phyloP scores from a whole-genome alignment of 2,888 invertebrate species.

The Drosophila infuscata region DNA sequence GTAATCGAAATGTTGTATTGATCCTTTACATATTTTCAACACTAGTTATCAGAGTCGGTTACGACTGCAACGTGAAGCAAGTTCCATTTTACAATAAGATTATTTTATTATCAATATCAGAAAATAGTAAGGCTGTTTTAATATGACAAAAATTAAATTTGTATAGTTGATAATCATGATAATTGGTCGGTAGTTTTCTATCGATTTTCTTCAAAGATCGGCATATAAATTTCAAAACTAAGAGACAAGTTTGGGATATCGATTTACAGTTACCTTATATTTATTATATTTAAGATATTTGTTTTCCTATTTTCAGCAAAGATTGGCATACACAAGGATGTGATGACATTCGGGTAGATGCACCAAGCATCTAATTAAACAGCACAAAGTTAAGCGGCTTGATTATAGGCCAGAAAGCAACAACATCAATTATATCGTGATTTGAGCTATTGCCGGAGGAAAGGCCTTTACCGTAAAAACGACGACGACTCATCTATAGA shows the following conservation, averaged over 20 bases:
- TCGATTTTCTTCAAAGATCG: neutral
- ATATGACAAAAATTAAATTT: too few species aligned
- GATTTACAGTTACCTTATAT: neutral
- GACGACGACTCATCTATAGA: neutral
- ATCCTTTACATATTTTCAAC: neutral
- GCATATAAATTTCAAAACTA: neutral
- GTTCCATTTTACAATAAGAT: neutral
- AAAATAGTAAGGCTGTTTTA: too few species aligned
- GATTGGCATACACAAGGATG: neutral
- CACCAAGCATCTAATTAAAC: neutral
- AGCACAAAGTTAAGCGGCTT: slow-evolving; percentile 26
- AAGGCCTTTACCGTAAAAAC: neutral
- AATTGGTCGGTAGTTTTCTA: too few species aligned
- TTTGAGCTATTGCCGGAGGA: neutral
- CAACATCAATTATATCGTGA: neutral
- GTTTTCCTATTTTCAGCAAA: neutral
- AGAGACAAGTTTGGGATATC: neutral
- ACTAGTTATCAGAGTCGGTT: neutral
- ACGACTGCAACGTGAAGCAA: neutral
- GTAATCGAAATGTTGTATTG: too few species aligned
- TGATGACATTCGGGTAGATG: neutral
- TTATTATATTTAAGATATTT: neutral
- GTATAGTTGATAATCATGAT: too few species aligned
- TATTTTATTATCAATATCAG: too few species aligned
- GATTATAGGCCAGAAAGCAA: slow-evolving; percentile 43